Percentiles rank a stretch among this genome's conserved stretches.
Conservation (phyloP, 2,113 vertebrate genomes). For the Ptilonorhynchus violaceus region DNA sequence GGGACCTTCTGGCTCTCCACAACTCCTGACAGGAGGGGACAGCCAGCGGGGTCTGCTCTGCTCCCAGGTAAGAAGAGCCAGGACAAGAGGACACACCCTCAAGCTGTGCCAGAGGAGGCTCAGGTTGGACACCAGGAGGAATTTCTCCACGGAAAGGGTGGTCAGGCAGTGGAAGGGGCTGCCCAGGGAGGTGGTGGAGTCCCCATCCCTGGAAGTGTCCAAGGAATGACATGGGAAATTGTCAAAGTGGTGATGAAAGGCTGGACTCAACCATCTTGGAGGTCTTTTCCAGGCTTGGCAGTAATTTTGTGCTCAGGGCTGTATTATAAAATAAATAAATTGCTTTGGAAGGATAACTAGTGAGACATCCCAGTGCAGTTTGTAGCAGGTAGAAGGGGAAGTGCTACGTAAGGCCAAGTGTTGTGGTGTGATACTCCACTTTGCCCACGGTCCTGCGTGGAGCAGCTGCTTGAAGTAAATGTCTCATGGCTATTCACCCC, state of each 20-base stretch:
- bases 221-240: not conserved
- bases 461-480: not conserved
- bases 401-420: not conserved
- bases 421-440: rapidly evolving
- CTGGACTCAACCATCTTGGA: not conserved
- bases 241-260: not conserved
- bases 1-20: rapidly evolving
- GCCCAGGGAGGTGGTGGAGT: not conserved
- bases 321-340: not conserved
- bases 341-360: not conserved
- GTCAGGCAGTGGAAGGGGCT: not conserved
- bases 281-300: not conserved
- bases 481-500: not conserved
- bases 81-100: not conserved
- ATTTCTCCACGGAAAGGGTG: not conserved
- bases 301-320: not conserved
- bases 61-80: not conserved
- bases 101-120: not conserved
- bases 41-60: rapidly evolving
- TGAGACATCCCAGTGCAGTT: not conserved
- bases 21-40: not conserved
- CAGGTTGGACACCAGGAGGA: not conserved
- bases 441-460: not conserved
- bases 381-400: not conserved
- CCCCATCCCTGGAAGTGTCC: no score